These are phyloP conservation scores for Lithobates pipiens DNA, from an alignment of 2,797 vertebrate genomes.

Conservation along the genomic window DNA sequence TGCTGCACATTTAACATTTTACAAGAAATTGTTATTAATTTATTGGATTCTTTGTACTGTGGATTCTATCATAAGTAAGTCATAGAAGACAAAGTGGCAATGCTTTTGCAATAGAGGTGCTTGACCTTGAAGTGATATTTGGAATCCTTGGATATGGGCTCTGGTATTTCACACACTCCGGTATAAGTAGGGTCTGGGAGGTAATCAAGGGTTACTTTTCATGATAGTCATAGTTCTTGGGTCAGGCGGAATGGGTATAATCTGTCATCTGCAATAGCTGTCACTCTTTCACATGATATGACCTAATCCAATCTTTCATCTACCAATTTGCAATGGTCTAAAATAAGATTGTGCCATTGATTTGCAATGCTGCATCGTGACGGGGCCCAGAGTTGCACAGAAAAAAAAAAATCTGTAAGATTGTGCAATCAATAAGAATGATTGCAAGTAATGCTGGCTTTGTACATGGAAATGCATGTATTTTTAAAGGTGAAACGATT, in stretches of 20 bases:
- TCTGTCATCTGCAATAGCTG: constrained; percentile 46
- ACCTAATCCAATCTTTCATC: constrained; percentile 47
- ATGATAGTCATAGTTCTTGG: constrained; percentile 12
- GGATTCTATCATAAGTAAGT: neutral
- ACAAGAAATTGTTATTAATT: no score
- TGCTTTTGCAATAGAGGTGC: neutral
- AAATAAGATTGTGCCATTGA: constrained; percentile 53
- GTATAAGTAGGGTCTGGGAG: neutral
- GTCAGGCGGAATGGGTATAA: constrained; percentile 36
- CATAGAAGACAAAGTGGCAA: neutral
- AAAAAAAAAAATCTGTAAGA: constrained; percentile 31
- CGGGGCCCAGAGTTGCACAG: neutral
- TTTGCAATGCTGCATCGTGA: constrained; percentile 37
- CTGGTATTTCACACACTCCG: neutral
- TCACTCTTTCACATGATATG: constrained; percentile 44
- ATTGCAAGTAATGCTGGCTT: neutral
- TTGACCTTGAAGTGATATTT: constrained; percentile 15
- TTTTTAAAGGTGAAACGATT: constrained; percentile 12
- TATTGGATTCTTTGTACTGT: neutral
- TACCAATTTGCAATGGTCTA: constrained; percentile 48
- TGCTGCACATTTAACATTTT: no score
- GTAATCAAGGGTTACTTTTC: constrained; percentile 28
- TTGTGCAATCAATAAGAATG: constrained; percentile 27
- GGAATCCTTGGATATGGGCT: neutral
- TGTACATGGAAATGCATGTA: constrained; percentile 13